phyloP scores from a whole-genome alignment of 30 jellyfish, hydroid and myxozoan genomes.

The Cassiopea andromeda region DNA sequence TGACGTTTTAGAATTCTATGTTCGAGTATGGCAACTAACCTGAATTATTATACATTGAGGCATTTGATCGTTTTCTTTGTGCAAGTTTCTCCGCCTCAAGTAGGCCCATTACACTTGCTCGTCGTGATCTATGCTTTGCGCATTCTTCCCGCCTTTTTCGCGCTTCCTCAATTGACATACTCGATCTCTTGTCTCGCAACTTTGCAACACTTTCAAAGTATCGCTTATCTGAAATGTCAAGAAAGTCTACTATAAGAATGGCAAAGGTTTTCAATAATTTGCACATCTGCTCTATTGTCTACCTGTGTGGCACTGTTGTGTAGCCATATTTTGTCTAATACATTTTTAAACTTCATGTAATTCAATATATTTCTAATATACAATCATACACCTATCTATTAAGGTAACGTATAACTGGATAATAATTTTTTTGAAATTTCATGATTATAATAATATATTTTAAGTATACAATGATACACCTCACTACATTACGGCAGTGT shows the following conservation, averaged over 20 bases:
- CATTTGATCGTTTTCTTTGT: slow-evolving; percentile 58
- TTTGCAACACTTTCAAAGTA: slow-evolving; percentile 16
- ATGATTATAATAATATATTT: too few species aligned
- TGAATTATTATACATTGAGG: slow-evolving; percentile 35
- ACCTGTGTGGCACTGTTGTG: too few species aligned
- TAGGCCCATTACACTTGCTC: slow-evolving; percentile 72
- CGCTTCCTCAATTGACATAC: slow-evolving; percentile 62
- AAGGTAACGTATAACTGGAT: too few species aligned
- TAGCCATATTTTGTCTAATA: too few species aligned
- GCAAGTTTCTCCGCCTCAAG: slow-evolving; percentile 66
- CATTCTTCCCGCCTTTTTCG: slow-evolving; percentile 69
- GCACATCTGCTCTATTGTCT: too few species aligned
- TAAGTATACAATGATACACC: too few species aligned
- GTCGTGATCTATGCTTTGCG: slow-evolving; percentile 61
- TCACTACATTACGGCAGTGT: too few species aligned
- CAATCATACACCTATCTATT: too few species aligned
- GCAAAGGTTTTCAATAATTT: too few species aligned
- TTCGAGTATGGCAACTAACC: slow-evolving; percentile 32
- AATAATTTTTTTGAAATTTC: too few species aligned
- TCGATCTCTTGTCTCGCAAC: slow-evolving; percentile 33
- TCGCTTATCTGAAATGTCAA: slow-evolving; percentile 14
- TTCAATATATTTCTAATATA: too few species aligned
- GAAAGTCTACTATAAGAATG: not conserved
- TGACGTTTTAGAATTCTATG: not conserved
- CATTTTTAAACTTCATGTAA: too few species aligned